phyloP scores from a whole-genome alignment of 2,888 invertebrate genomes.

The Alloplasta piceator region DNA sequence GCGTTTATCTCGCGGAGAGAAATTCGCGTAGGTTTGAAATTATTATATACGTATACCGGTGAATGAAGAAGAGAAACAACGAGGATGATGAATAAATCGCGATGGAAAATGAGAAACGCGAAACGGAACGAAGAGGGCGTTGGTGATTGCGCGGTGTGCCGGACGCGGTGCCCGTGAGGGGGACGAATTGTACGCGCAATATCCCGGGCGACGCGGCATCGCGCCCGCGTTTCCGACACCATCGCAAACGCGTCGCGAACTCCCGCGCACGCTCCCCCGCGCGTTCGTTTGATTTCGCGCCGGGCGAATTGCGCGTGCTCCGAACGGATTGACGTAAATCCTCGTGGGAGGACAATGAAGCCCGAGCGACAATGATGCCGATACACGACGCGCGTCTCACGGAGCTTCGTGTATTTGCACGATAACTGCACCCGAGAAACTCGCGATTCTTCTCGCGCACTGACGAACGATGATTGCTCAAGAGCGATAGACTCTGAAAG shows the following conservation, averaged over 20 bases:
- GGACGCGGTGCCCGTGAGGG: slow-evolving; percentile 38
- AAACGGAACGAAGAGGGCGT: slow-evolving; percentile 44
- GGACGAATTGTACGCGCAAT: slow-evolving; percentile 70
- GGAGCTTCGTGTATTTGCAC: slow-evolving; percentile 15
- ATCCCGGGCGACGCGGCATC: slow-evolving; percentile 66
- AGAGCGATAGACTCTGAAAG: slow-evolving; percentile 22
- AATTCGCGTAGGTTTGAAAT: background rate
- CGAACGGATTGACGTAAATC: slow-evolving; percentile 78
- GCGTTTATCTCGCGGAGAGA: background rate
- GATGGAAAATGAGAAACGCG: slow-evolving; percentile 16
- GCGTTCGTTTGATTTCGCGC: slow-evolving; percentile 11
- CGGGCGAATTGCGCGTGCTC: slow-evolving; percentile 53
- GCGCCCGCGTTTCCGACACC: slow-evolving; percentile 72
- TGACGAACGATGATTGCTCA: slow-evolving; percentile 36
- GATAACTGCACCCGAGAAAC: slow-evolving; percentile 26
- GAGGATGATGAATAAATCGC: slow-evolving; percentile 35
- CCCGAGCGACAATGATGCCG: slow-evolving; percentile 61
- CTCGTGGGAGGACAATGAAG: slow-evolving; percentile 79
- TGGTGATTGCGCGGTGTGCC: slow-evolving; percentile 39
- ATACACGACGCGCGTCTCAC: slow-evolving; percentile 41
- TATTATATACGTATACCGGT: background rate
- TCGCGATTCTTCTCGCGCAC: slow-evolving; percentile 32
- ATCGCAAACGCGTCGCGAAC: slow-evolving; percentile 64
- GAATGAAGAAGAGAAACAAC: slow-evolving; percentile 1
- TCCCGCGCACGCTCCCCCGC: slow-evolving; percentile 23